phyloP scores from a whole-genome alignment of 2,888 invertebrate species.

The Leistus spinibarbis region DNA sequence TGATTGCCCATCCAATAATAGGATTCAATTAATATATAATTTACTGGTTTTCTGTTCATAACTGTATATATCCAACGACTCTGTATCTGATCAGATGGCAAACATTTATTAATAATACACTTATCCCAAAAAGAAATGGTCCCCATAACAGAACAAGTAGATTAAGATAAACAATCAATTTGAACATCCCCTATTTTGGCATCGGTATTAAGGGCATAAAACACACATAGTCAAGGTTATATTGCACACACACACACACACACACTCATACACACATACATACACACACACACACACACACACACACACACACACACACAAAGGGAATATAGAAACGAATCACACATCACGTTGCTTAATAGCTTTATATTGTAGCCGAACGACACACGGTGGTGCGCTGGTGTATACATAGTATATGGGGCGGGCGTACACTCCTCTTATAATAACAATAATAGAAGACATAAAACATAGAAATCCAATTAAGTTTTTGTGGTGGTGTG shows the following conservation, averaged over 20 bases:
- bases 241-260: background rate
- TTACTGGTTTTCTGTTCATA: too few relatives aligned
- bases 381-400: background rate
- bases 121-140: background rate
- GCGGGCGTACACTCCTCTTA: conserved; percentile 10
- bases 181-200: background rate
- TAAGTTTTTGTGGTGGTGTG: conserved; percentile 48
- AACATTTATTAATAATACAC: background rate
- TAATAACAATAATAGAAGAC: conserved; percentile 40
- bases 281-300: background rate
- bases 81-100: background rate
- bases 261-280: background rate
- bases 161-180: background rate
- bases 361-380: conserved; percentile 31
- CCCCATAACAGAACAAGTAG: background rate
- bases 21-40: too few relatives aligned
- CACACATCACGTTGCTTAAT: conserved; percentile 35
- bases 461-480: conserved; percentile 50
- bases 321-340: conserved; percentile 10
- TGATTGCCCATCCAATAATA: too few relatives aligned
- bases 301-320: background rate
- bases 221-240: background rate
- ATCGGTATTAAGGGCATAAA: background rate
- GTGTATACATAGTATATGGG: background rate
- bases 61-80: too few relatives aligned